Base-by-base conservation (phyloP, 2,797 vertebrate species). In the Sebastes trivittatus region DNA sequence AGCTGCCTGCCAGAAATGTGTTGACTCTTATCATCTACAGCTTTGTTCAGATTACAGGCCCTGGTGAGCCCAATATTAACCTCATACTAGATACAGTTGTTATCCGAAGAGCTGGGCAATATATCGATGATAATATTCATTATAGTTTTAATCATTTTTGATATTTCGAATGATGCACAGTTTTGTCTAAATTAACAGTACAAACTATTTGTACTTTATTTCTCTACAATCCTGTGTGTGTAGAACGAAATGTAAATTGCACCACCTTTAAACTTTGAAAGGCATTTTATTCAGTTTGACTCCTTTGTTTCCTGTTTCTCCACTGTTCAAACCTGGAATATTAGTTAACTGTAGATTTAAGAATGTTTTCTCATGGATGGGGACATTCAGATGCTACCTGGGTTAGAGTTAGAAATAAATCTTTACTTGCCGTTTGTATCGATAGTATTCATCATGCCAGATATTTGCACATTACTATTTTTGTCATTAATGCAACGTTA, bases 1-100 rank as follows among this genome's bases (percentile, higher is more conserved):
- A 81, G 65, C 78, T 86, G 74, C 60, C 78, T 86, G 74, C 60
- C 52, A 75, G 54, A 68, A 32, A 69, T 63, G 34, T 84, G 66
- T 66, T 52, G n/a, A 32, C 18, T 27, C n/a, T 20, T 70, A 36
- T 61, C 13, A 65, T 63, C 7, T 3, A 27, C 22, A 52, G 18
- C 23, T 62, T 77, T 65, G 7, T 72, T 30, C 8, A 75, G 10
- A 82, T 27, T 54, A 60, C 18, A 77, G 22, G n/a, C 54, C 5
- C 7, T 25, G 18, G 16, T 72, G 4, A 34, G 25, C 14, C 23
- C 8, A 27, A 2, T 11, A 11, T 79, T 32, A 16, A 30, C 25
- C n/a, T 65, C 23, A 22, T 38, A 27, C 13, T 16, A 49, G 18
- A 56, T 63, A 20, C 29, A 59, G 71, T 7, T 80, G 11, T 7